Percentiles rank a stretch among this genome's conserved stretches.
These are phyloP conservation scores for Gymnothorax javanicus DNA, from an alignment of 2,797 vertebrate genomes.

Conservation along the genomic window DNA sequence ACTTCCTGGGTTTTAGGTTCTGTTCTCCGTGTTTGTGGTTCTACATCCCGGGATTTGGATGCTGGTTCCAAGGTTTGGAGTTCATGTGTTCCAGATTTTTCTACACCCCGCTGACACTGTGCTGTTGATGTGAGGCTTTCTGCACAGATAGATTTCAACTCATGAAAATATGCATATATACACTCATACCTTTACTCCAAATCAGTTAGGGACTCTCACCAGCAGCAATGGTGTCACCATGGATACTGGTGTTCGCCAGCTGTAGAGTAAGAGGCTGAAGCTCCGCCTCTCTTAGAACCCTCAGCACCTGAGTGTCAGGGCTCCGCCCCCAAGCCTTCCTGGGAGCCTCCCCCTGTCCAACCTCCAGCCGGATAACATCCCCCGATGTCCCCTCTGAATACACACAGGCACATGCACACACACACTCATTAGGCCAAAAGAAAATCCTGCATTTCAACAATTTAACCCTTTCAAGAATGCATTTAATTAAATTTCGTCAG, in stretches of 20 bases:
- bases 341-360: slow-evolving; percentile 71
- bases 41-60: background rate
- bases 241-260: slow-evolving; percentile 64
- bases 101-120: background rate
- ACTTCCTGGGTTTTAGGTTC: background rate
- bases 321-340: slow-evolving; percentile 82
- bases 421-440: too few relatives aligned
- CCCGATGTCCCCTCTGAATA: slow-evolving; percentile 76
- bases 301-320: slow-evolving; percentile 81
- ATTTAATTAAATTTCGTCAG: too few relatives aligned
- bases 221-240: slow-evolving; percentile 41
- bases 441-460: too few relatives aligned
- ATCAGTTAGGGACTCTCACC: slow-evolving; percentile 24
- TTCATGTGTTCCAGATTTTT: background rate
- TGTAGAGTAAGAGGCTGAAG: slow-evolving; percentile 83
- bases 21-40: background rate
- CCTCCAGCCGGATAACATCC: slow-evolving; percentile 78
- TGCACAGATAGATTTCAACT: background rate
- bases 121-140: slow-evolving; percentile 10
- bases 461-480: too few relatives aligned
- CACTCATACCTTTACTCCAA: too few relatives aligned
- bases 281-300: slow-evolving; percentile 83
- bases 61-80: background rate
- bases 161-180: background rate
- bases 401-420: background rate